Evolutionary conservation across 2,888 invertebrate genomes (phyloP).

Genomic region (Rhagium mordax): DNA sequence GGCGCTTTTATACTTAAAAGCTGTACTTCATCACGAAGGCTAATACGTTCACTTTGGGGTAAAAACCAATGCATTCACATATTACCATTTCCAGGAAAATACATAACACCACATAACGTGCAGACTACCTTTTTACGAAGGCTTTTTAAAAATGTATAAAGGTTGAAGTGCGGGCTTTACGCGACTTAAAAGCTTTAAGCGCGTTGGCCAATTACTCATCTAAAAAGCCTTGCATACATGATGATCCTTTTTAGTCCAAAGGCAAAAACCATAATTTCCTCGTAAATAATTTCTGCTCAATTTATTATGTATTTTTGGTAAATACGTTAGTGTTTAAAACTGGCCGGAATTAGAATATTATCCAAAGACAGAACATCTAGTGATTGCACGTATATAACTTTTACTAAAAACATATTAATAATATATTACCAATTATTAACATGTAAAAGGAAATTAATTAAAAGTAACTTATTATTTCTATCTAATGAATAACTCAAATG

Average conservation of each 20-base stretch:
- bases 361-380: not conserved
- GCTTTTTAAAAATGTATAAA: constrained; percentile 70
- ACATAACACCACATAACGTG: constrained; percentile 35
- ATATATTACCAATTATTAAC: no score
- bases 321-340: not conserved
- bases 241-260: constrained; percentile 55
- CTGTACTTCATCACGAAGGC: constrained; percentile 27
- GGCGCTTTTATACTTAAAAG: constrained; percentile 41
- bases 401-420: no score
- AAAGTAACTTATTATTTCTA: no score
- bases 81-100: constrained; percentile 31
- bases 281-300: constrained; percentile 31
- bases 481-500: no score
- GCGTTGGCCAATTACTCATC: constrained; percentile 70
- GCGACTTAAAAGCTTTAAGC: constrained; percentile 71
- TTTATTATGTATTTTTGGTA: constrained; percentile 24
- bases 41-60: constrained; percentile 35
- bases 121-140: constrained; percentile 27
- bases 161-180: constrained; percentile 68
- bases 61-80: constrained; percentile 38
- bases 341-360: constrained; percentile 10
- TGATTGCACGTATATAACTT: not conserved
- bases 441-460: no score
- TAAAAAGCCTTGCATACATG: constrained; percentile 70
- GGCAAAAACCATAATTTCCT: constrained; percentile 49